Evolutionary conservation across 1,140 invertebrate species (phyloP).

Genomic region (Drosophila auraria): DNA sequence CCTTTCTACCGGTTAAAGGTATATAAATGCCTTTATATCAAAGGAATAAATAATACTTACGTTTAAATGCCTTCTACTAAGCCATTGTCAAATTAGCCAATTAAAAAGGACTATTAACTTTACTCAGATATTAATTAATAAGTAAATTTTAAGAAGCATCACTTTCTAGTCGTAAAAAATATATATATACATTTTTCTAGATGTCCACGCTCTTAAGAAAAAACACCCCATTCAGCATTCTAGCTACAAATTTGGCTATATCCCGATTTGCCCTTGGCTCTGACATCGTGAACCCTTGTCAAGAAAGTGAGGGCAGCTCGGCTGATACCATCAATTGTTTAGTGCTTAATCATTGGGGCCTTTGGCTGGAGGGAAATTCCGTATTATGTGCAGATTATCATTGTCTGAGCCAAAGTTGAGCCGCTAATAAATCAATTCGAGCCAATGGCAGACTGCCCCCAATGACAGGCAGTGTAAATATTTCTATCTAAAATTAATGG

Average conservation of each 20-base stretch:
- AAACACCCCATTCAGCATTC: neutral
- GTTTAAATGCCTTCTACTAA: no score
- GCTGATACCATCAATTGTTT: slow-evolving; percentile 48
- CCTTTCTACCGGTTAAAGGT: neutral
- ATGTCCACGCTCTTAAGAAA: neutral
- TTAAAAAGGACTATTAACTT: neutral
- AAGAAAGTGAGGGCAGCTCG: slow-evolving; percentile 15
- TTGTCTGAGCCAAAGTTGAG: slow-evolving; percentile 26
- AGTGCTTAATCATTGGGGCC: slow-evolving; percentile 41
- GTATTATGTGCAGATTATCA: slow-evolving; percentile 44
- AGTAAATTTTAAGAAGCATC: no score
- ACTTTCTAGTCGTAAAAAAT: neutral
- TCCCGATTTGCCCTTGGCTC: slow-evolving; percentile 25
- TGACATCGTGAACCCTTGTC: slow-evolving; percentile 31
- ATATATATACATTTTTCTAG: neutral
- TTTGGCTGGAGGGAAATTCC: slow-evolving; percentile 12
- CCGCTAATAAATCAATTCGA: slow-evolving; percentile 37
- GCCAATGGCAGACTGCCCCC: neutral
- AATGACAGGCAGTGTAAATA: slow-evolving; percentile 14
- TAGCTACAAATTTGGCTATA: slow-evolving; percentile 7
- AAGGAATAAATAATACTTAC: neutral
- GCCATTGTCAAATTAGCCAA: neutral
- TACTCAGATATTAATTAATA: neutral
- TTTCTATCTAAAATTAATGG: slow-evolving; percentile 3
- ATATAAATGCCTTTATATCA: neutral